A percentile compares a stretch with the other conserved stretches of the same genome.
phyloP scores from a whole-genome alignment of 2,797 vertebrate species.

The Neosalanx taihuensis region DNA sequence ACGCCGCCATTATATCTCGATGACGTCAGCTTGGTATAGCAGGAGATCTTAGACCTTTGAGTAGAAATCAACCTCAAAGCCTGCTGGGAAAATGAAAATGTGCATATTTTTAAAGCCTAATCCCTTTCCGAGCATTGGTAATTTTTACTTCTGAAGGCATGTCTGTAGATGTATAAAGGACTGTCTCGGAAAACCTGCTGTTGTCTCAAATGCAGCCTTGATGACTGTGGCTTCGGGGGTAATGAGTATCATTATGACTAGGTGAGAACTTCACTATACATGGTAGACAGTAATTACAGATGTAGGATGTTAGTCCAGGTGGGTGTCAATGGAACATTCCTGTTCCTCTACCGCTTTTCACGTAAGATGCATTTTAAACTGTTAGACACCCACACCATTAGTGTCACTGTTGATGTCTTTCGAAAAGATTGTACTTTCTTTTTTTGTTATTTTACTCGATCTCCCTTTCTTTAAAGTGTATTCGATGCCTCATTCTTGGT shows the following conservation, averaged over 20 bases:
- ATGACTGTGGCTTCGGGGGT: background rate
- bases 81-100: too few species aligned
- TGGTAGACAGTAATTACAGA: conserved; percentile 4
- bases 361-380: too few species aligned
- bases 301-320: background rate
- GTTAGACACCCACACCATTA: background rate
- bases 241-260: background rate
- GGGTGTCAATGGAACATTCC: background rate
- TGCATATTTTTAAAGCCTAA: too few species aligned
- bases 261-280: background rate
- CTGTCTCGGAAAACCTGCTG: background rate
- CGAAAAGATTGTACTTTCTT: background rate
- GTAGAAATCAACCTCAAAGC: too few species aligned
- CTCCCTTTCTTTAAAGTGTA: too few species aligned
- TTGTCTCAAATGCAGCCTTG: background rate
- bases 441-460: too few species aligned
- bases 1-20: background rate
- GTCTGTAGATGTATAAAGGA: background rate
- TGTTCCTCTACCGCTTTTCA: background rate
- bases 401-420: background rate
- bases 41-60: too few species aligned
- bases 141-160: background rate
- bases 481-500: too few species aligned
- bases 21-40: background rate
- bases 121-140: background rate